phyloP scores from a whole-genome alignment of 2,888 invertebrate genomes.

The Ectobius pallidus region DNA sequence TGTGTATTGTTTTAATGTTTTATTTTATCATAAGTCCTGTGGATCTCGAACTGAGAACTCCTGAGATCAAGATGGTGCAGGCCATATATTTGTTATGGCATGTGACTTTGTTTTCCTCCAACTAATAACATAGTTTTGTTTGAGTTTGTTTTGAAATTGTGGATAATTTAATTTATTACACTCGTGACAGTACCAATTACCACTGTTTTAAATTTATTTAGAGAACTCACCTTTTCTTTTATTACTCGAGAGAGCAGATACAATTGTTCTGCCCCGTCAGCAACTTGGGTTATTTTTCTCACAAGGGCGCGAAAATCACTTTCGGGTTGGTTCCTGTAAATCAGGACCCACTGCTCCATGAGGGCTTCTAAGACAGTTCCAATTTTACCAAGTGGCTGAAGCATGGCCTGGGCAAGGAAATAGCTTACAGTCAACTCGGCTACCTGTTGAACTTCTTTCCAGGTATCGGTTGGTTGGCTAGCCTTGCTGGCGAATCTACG shows the following conservation, averaged over 20 bases:
- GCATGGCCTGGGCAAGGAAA: conserved; percentile 62
- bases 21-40: too few species aligned
- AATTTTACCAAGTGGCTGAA: conserved; percentile 56
- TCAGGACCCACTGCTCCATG: conserved; percentile 53
- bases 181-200: too few species aligned
- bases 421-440: conserved; percentile 63
- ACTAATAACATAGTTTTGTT: too few species aligned
- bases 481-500: conserved; percentile 56
- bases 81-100: too few species aligned
- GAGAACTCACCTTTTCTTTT: too few species aligned
- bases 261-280: conserved; percentile 69
- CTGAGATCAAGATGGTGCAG: too few species aligned
- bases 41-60: too few species aligned
- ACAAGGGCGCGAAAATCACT: conserved; percentile 52
- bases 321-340: conserved; percentile 47
- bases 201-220: too few species aligned
- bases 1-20: too few species aligned
- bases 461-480: conserved; percentile 49
- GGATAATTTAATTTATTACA: too few species aligned
- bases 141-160: too few species aligned
- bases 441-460: conserved; percentile 62
- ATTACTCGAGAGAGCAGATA: conserved; percentile 68
- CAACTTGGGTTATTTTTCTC: conserved; percentile 57
- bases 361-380: conserved; percentile 51
- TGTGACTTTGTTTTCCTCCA: too few species aligned